Conservation (phyloP, 2,113 vertebrate genomes). For the Cynoglossus semilaevis region DNA sequence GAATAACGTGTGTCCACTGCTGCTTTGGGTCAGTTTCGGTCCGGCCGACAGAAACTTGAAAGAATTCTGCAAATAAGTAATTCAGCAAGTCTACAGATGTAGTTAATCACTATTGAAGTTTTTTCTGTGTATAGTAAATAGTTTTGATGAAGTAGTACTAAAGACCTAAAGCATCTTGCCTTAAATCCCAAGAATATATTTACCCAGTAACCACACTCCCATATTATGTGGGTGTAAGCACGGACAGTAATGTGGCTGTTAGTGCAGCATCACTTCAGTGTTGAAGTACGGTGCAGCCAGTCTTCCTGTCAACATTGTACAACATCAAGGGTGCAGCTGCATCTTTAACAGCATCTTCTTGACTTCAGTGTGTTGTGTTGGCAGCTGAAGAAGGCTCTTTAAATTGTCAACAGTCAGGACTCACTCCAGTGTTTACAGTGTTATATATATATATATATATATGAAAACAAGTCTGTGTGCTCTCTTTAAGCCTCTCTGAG, state of each 20-base stretch:
- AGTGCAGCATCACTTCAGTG: neutral
- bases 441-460: neutral
- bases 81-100: too few species aligned
- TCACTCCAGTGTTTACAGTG: neutral
- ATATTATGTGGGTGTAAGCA: neutral
- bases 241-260: neutral
- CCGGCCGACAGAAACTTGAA: too few species aligned
- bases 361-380: conserved; percentile 12
- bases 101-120: too few species aligned
- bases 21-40: conserved; percentile 16
- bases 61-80: too few species aligned
- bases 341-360: conserved; percentile 6
- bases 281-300: neutral
- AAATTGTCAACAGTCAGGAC: conserved; percentile 12
- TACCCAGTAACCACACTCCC: neutral
- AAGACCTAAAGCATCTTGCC: too few species aligned
- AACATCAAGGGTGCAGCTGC: neutral
- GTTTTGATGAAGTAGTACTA: too few species aligned
- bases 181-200: neutral
- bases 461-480: too few species aligned
- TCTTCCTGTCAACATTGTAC: neutral
- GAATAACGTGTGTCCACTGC: conserved; percentile 64
- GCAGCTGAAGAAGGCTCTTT: conserved; percentile 2
- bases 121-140: too few species aligned
- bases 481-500: too few species aligned